Conservation (phyloP, 2,113 vertebrate species). For the Takifugu bimaculatus region DNA sequence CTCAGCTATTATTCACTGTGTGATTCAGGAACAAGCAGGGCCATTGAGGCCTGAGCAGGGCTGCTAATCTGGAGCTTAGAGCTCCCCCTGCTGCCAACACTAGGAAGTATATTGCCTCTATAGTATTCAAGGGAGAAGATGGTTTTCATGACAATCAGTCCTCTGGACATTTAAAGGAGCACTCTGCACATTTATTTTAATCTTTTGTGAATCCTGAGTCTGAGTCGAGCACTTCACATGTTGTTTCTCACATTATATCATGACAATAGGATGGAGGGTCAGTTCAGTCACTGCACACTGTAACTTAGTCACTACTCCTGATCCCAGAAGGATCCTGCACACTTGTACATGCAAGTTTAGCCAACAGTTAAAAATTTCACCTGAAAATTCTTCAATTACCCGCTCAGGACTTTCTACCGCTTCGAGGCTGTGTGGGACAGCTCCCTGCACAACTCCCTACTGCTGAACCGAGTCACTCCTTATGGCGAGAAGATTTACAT, state of each 20-base stretch:
- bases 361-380: too few relatives aligned
- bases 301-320: background rate
- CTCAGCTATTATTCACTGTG: slow-evolving; percentile 29
- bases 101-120: slow-evolving; percentile 1
- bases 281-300: slow-evolving; percentile 17
- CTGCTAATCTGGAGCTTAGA: slow-evolving; percentile 13
- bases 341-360: background rate
- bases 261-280: slow-evolving; percentile 7
- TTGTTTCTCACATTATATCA: slow-evolving; percentile 26
- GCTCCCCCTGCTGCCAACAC: slow-evolving; percentile 44
- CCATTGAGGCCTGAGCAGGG: slow-evolving; percentile 14
- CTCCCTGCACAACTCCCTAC: slow-evolving; percentile 96
- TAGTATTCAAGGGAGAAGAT: background rate
- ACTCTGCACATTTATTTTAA: slow-evolving; percentile 9
- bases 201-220: background rate
- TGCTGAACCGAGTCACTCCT: slow-evolving; percentile 92
- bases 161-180: background rate
- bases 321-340: background rate
- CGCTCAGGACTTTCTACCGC: slow-evolving; percentile 88
- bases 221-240: slow-evolving; percentile 6
- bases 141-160: background rate
- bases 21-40: slow-evolving; percentile 14
- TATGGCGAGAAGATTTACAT: slow-evolving; percentile 98
- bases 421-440: slow-evolving; percentile 99
- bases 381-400: slow-evolving; percentile 1